Conservation (phyloP, 2,113 vertebrate genomes). For the Todiramphus chloris region DNA sequence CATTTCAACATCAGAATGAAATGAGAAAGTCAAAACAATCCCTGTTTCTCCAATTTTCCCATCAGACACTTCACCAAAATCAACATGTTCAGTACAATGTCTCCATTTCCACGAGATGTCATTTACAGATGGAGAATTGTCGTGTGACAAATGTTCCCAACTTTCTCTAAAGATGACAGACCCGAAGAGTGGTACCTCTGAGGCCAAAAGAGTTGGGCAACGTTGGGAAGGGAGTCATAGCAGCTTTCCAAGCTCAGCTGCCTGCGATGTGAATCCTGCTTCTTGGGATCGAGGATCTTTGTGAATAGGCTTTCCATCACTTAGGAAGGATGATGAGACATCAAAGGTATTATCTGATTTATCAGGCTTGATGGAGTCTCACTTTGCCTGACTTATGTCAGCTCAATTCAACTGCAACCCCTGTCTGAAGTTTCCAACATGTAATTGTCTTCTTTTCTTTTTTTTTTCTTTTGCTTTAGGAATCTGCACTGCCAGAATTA, state of each 20-base stretch:
- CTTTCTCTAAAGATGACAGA: not conserved
- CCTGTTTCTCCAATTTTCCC: not conserved
- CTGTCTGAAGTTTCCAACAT: not conserved
- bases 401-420: not conserved
- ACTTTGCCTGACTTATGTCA: not conserved
- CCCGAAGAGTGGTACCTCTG: not conserved
- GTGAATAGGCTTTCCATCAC: not conserved
- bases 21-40: constrained; percentile 20
- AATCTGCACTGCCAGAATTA: not conserved
- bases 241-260: not conserved
- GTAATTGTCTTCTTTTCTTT: not conserved
- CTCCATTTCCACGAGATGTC: accelerated
- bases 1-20: not conserved
- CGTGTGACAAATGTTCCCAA: not conserved
- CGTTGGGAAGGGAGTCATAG: not conserved
- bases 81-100: not conserved
- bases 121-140: not conserved
- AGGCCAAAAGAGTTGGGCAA: not conserved
- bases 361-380: not conserved
- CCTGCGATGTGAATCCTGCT: accelerated
- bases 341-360: not conserved
- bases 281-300: not conserved
- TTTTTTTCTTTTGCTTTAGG: no score
- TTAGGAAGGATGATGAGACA: not conserved
- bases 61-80: not conserved